These are phyloP conservation scores for Leptinotarsa haldemani DNA, from an alignment of 2,888 invertebrate species.

Conservation along the genomic window DNA sequence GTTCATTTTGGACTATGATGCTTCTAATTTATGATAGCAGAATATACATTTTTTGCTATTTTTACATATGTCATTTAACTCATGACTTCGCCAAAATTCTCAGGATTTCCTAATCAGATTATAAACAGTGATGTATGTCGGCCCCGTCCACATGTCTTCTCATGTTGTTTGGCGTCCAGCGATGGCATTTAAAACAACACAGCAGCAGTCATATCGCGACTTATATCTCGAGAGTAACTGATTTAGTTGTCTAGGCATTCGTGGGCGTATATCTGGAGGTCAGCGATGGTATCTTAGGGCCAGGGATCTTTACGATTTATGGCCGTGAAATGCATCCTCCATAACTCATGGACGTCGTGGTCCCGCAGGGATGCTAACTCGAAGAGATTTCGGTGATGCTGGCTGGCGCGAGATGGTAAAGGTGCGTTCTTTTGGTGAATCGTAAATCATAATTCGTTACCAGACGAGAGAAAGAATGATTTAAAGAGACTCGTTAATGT, in stretches of 20 bases:
- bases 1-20: too few relatives aligned
- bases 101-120: neutral
- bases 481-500: conserved; percentile 7
- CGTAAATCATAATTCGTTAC: conserved; percentile 13
- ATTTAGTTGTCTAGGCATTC: conserved; percentile 66
- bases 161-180: conserved; percentile 43
- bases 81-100: neutral
- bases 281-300: conserved; percentile 50
- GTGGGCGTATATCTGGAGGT: conserved; percentile 62
- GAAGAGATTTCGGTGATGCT: conserved; percentile 30
- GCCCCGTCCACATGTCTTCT: conserved; percentile 39
- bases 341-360: conserved; percentile 60
- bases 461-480: conserved; percentile 1
- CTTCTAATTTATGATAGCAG: too few relatives aligned
- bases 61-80: too few relatives aligned
- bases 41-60: too few relatives aligned
- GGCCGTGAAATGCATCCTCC: conserved; percentile 63
- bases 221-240: conserved; percentile 58
- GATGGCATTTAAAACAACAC: conserved; percentile 57
- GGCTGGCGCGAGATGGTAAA: conserved; percentile 21
- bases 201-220: conserved; percentile 49
- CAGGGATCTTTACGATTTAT: conserved; percentile 64
- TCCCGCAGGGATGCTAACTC: conserved; percentile 55
- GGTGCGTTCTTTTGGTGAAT: conserved; percentile 9
- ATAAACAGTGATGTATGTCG: conserved; percentile 38